phyloP scores from a whole-genome alignment of 2,797 vertebrate genomes.

The Pteropus rufus region DNA sequence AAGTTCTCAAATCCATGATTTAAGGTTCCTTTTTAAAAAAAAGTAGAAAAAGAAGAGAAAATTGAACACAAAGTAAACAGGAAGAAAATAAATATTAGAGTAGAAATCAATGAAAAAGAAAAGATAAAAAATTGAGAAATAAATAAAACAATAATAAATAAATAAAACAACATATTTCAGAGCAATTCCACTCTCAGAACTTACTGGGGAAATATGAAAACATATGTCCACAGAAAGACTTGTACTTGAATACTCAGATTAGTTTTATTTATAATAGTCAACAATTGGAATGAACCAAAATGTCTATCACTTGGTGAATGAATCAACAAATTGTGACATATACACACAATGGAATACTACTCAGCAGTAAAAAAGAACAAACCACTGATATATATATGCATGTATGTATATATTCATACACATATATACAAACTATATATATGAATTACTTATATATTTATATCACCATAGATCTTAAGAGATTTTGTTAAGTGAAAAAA shows the following conservation, averaged over 20 bases:
- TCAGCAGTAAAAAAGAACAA: neutral
- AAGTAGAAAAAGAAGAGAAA: neutral
- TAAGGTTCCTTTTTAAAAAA: neutral
- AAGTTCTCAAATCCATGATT: neutral
- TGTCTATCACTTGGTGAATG: neutral
- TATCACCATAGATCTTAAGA: neutral
- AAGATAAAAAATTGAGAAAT: neutral
- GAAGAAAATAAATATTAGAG: neutral
- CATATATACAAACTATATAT: too few species aligned
- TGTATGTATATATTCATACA: too few species aligned
- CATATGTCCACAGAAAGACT: neutral
- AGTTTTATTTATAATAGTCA: neutral
- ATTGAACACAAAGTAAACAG: neutral
- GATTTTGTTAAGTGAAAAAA: neutral
- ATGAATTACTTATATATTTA: too few species aligned
- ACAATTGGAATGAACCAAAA: neutral
- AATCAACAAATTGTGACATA: neutral
- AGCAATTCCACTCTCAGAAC: neutral
- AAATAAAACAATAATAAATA: neutral
- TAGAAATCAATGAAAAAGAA: constrained; percentile 29
- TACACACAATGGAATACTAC: neutral
- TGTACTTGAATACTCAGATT: neutral
- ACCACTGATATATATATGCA: neutral
- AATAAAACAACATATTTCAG: neutral
- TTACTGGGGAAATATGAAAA: neutral